Percentiles rank a stretch among this genome's conserved stretches.
These are phyloP conservation scores for Agrotis puta DNA, from an alignment of 2,888 invertebrate species.

Conservation along the genomic window DNA sequence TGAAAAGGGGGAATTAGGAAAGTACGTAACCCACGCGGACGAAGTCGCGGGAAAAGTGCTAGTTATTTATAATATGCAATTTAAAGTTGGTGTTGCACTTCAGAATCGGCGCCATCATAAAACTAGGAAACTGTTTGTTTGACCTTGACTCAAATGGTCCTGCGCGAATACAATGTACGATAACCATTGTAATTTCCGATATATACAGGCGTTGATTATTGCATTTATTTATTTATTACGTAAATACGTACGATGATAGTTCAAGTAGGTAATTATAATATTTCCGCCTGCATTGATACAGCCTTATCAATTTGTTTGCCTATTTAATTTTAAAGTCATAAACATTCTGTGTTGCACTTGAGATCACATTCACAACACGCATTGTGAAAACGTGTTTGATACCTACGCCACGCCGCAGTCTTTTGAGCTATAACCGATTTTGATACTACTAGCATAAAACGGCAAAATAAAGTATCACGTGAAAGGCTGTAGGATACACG, in stretches of 20 bases:
- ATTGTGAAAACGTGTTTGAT: constrained; percentile 34
- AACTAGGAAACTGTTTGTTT: constrained; percentile 43
- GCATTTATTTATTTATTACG: constrained; percentile 37
- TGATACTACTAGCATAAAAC: constrained; percentile 29
- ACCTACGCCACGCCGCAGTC: constrained; percentile 7
- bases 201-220: constrained; percentile 30
- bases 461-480: constrained; percentile 44
- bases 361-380: constrained; percentile 37
- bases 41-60: too few species aligned
- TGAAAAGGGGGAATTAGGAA: too few species aligned
- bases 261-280: constrained; percentile 24
- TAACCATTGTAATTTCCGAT: constrained; percentile 19
- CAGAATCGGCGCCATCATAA: constrained; percentile 12
- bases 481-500: constrained; percentile 48
- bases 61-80: constrained; percentile 14
- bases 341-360: constrained; percentile 53
- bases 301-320: constrained; percentile 45
- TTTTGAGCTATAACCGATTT: constrained; percentile 22
- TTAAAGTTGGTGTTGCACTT: constrained; percentile 18
- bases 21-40: too few species aligned
- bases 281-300: constrained; percentile 39
- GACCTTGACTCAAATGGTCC: constrained; percentile 40
- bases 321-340: constrained; percentile 34
- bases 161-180: constrained; percentile 14
- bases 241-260: constrained; percentile 35